A percentile compares a stretch with the other conserved stretches of the same genome.
Evolutionary conservation across 2,888 invertebrate genomes (phyloP).

Genomic region (Parnassius apollo): DNA sequence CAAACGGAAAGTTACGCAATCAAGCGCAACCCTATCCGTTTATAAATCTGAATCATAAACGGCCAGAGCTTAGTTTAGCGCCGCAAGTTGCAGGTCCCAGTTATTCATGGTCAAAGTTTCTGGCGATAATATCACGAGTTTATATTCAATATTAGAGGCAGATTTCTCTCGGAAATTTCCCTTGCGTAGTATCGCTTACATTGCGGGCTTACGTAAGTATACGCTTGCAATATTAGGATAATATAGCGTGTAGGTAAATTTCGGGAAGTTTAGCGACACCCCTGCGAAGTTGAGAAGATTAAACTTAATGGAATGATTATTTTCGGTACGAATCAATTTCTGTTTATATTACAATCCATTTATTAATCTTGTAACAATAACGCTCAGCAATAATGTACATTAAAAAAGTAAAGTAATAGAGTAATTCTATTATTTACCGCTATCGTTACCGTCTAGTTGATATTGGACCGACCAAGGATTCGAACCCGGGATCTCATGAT

Average conservation of each 20-base stretch:
- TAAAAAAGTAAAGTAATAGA: no score
- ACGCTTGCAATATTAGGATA: constrained; percentile 4
- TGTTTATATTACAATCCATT: not conserved
- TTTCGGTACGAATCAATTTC: not conserved
- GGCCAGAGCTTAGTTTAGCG: constrained; percentile 17
- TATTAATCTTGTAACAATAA: no score
- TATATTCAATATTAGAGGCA: constrained; percentile 38
- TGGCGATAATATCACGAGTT: constrained; percentile 35
- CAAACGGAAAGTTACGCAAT: constrained; percentile 24
- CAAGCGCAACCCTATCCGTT: constrained; percentile 25
- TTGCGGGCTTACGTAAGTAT: constrained; percentile 10
- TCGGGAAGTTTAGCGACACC: constrained; percentile 12
- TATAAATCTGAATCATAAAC: constrained; percentile 25
- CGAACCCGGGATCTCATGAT: no score
- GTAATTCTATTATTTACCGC: no score
- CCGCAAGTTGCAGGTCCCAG: constrained; percentile 27
- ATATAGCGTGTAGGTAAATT: constrained; percentile 6
- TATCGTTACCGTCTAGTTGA: no score
- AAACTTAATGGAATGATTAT: not conserved
- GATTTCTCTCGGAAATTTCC: constrained; percentile 31
- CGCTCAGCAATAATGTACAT: no score
- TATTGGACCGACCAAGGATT: no score
- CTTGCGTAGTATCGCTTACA: constrained; percentile 7
- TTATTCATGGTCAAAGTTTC: constrained; percentile 40
- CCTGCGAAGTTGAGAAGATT: not conserved